Base-by-base conservation (phyloP, 2,113 vertebrate species). In the Brienomyrus longianalis region DNA sequence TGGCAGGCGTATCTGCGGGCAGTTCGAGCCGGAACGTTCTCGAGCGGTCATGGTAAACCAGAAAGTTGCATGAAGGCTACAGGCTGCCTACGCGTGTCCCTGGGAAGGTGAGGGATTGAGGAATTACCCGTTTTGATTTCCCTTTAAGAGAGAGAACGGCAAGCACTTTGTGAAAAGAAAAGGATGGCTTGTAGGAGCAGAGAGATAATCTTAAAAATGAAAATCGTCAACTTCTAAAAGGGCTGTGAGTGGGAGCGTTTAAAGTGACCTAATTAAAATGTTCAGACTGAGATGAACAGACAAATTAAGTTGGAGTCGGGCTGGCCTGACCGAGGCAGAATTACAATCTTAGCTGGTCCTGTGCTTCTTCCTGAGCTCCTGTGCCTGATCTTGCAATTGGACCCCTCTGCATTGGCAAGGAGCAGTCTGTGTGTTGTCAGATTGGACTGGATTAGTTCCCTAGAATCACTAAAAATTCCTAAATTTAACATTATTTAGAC, bases 201-300 rank as follows among this genome's bases (percentile, higher is more conserved):
- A n/a, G 52, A 89, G 80, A 74, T 74, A 86, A 62, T 43, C 17
- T n/a, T 47, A 83, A 50, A 80, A 54, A 52, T 27, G 45, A 43
- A 45, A 43, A 35, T 54, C 23, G 43, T 77, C 43, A 39, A 43
- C 83, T 51, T 74, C 15, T 54, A 48, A 74, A 74, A 54, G 35
- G 84, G 85, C 85, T 77, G 59, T 15, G 84, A 87, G 84, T 27
- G 62, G 66, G 85, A 77, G 84, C 43, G 10, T 52, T 77, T 87
- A 77, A 31, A 87, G 23, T 90, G 66, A 90, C 85, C 85, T 52
- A 87, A 87, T 90, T 90, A 90, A 90, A 90, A 90, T 90, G 89
- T 89, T 86, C 56, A 8, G n/a, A 70, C 47, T 59, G 62, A 48
- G 35, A 86, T 50, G 89, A 86, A 56, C 54, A 21, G 89, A 39